phyloP scores from a whole-genome alignment of 1,140 invertebrate species.

The Trissolcus basalis region DNA sequence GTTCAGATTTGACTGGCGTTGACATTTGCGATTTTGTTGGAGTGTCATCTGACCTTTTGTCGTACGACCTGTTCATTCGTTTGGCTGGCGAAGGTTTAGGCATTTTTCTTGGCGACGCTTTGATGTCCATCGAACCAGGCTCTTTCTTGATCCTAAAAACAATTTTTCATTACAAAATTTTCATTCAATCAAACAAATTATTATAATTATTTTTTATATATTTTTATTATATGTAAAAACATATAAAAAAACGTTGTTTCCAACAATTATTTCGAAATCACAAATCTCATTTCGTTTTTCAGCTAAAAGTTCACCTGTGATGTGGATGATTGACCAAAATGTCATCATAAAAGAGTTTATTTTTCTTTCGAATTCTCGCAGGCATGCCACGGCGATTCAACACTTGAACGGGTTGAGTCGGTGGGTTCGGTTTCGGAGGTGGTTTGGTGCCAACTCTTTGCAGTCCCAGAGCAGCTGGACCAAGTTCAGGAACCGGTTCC shows the following conservation, averaged over 20 bases:
- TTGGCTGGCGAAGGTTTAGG: conserved; percentile 80
- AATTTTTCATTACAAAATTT: conserved; percentile 1
- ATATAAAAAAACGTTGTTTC: too few relatives aligned
- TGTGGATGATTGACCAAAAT: conserved; percentile 90
- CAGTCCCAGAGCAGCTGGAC: conserved; percentile 84
- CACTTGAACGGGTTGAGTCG: conserved; percentile 83
- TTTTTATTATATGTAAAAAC: too few relatives aligned
- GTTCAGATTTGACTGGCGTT: conserved; percentile 75
- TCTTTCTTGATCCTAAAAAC: conserved; percentile 72
- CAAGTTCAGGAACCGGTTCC: conserved; percentile 81
- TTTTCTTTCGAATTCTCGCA: conserved; percentile 91
- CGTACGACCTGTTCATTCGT: conserved; percentile 74
- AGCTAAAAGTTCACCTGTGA: conserved; percentile 69
- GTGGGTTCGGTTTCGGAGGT: conserved; percentile 81
- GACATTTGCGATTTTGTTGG: conserved; percentile 69
- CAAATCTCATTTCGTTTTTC: conserved; percentile 10
- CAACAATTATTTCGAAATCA: too few relatives aligned
- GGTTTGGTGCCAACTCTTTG: conserved; percentile 86
- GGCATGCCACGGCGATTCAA: conserved; percentile 92
- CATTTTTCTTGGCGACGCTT: conserved; percentile 73
- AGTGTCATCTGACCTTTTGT: conserved; percentile 58
- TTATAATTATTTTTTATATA: too few relatives aligned
- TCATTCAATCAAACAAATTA: too few relatives aligned
- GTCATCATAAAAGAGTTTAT: conserved; percentile 93
- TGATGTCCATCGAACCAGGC: conserved; percentile 63